Evolutionary conservation across 2,888 invertebrate genomes (phyloP).

Genomic region (Ceraclea dissimilis): DNA sequence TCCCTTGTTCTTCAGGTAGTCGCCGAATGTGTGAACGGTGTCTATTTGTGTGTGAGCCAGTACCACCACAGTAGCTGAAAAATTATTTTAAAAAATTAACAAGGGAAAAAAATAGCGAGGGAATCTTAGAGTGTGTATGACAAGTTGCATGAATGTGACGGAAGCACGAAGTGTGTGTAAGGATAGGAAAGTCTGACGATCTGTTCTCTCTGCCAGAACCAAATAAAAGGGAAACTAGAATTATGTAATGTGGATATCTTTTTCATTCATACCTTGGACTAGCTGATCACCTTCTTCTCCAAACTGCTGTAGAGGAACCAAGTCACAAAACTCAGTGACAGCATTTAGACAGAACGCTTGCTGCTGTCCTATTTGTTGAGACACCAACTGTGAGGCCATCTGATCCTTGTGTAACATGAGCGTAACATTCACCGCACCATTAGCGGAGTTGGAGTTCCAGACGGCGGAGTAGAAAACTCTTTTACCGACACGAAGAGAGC

Average conservation of each 20-base stretch:
- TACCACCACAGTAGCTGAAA: conserved; percentile 69
- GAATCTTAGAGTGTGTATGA: too few relatives aligned
- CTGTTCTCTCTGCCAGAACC: too few relatives aligned
- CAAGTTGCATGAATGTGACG: too few relatives aligned
- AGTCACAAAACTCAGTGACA: conserved; percentile 73
- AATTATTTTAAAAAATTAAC: not conserved
- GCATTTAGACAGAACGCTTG: conserved; percentile 62
- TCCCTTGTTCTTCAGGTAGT: conserved; percentile 50
- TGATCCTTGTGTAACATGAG: conserved; percentile 58
- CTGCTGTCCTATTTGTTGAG: conserved; percentile 54
- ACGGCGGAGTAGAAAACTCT: conserved; percentile 68
- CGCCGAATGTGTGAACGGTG: conserved; percentile 64
- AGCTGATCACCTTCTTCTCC: conserved; percentile 55
- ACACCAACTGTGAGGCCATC: conserved; percentile 53
- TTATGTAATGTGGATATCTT: too few relatives aligned
- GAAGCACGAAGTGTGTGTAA: too few relatives aligned
- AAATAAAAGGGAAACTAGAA: too few relatives aligned
- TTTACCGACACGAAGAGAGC: conserved; percentile 51
- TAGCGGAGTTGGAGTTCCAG: conserved; percentile 53
- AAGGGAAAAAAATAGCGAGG: too few relatives aligned
- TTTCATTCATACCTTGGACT: conserved; percentile 51
- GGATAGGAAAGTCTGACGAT: too few relatives aligned
- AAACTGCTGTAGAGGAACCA: conserved; percentile 63
- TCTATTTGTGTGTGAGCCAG: conserved; percentile 67
- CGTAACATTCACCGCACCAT: conserved; percentile 60